Base-by-base conservation (phyloP, 2,888 invertebrate genomes). In the Scaptomyza flava region DNA sequence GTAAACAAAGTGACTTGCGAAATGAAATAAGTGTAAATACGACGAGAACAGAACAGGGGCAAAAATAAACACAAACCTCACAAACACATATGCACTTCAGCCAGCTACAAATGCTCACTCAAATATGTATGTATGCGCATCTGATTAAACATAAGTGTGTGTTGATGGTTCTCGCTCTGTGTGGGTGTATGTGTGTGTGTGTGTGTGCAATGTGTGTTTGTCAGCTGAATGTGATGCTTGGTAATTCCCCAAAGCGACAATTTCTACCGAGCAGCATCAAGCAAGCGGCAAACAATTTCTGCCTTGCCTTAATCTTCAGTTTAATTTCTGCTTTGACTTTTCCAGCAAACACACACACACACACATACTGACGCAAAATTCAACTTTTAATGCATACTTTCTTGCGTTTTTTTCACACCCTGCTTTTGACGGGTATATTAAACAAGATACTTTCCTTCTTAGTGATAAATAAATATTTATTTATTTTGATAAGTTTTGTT, bases 21-120 rank as follows among this genome's bases (percentile, higher is more conserved):
- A 78, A 82, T 78, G 72, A 87, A 87, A 85, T 85, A 79, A 87
- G 73, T 87, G 83, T 78, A 86, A 85, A 79, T 79, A 83, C 77
- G 66, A 70, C 64, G 63, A 14, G 36, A 14, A 68, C 64, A 67
- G 41, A 56, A 47, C 53, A 54, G 50, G 65, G 63, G 51, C 17
- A 33, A 45, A 53, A 50, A 59, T 27, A 56, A 45, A 23, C 30
- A 31, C 17, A n/a, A n/a, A 38, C 53, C 17, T 1, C 30, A 33
- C 34, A 54, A 31, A 41, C 30, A n/a, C 31, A 20, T 9, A 23
- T 5, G 14, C 43, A 11, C 38, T 31, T 20, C 63, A 30, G 58
- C 48, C 54, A 36, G 61, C 52, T 59, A 51, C 20, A 74, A 68
- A 77, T 72, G 77, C 78, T 68, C 73, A 77, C 82, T 87, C 77